Percentiles rank a stretch among this genome's conserved stretches.
phyloP scores from a whole-genome alignment of 2,113 vertebrate genomes.

The Phasianus colchicus region DNA sequence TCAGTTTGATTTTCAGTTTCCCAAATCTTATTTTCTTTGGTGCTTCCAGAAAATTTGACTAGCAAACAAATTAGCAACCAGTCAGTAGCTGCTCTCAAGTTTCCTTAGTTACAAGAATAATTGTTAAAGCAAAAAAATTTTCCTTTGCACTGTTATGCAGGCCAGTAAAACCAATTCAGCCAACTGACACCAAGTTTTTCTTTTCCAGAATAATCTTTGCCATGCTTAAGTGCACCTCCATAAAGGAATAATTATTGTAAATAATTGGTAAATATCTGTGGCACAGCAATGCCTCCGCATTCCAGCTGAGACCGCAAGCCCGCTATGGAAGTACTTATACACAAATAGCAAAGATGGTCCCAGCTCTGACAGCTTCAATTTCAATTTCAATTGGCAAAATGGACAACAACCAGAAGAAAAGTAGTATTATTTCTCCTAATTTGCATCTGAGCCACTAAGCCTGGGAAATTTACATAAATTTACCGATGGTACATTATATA shows the following conservation, averaged over 20 bases:
- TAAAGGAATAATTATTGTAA: constrained; percentile 4
- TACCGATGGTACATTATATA: not conserved
- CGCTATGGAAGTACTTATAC: not conserved
- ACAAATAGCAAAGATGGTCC: not conserved
- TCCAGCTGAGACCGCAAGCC: not conserved
- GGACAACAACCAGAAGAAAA: not conserved
- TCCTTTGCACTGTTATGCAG: not conserved
- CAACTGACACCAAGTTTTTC: not conserved
- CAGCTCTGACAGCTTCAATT: not conserved
- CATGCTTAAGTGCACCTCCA: not conserved
- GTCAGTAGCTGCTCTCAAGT: constrained; percentile 17
- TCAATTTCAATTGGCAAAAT: not conserved
- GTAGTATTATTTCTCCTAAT: not conserved
- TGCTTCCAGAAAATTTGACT: constrained; percentile 29
- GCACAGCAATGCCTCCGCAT: not conserved
- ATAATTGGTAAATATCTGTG: constrained; percentile 3
- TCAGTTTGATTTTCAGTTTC: not conserved
- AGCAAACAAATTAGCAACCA: constrained; percentile 13
- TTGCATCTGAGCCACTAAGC: not conserved
- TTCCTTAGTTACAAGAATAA: constrained; percentile 23
- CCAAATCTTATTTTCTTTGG: constrained; percentile 1
- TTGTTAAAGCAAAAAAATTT: constrained; percentile 28
- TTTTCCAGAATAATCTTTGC: not conserved
- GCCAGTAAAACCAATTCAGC: not conserved
- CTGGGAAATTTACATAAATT: not conserved